Conservation (phyloP, 2,113 vertebrate genomes). For the Pterocles gutturalis region DNA sequence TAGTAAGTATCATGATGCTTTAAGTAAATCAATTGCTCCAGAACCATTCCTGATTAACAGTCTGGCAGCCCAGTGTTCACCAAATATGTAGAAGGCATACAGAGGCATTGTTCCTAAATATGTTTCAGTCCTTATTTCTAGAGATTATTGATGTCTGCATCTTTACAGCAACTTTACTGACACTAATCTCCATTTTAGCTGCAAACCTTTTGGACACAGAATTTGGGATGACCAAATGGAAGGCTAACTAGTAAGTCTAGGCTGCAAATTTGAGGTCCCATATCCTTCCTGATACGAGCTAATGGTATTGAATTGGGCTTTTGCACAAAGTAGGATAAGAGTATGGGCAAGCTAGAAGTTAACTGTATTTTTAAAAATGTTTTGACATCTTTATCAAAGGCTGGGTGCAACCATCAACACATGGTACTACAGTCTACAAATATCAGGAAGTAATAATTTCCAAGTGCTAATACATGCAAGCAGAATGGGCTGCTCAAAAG, state of each 20-base stretch:
- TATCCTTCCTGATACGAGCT: neutral
- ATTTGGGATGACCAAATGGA: neutral
- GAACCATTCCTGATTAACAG: neutral
- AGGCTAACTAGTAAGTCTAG: neutral
- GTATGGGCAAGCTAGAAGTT: neutral
- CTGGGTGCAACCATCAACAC: neutral
- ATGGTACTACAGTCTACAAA: neutral
- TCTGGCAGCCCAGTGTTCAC: neutral
- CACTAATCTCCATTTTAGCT: neutral
- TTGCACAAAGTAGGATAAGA: neutral
- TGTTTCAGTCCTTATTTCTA: neutral
- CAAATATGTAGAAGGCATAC: neutral
- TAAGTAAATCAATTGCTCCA: neutral
- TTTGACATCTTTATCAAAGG: neutral
- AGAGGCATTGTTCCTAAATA: neutral
- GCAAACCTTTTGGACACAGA: neutral
- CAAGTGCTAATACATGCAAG: neutral
- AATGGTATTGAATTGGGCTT: neutral
- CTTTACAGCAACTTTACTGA: neutral
- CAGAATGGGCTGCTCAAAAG: neutral
- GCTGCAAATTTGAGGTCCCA: neutral
- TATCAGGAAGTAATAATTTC: neutral
- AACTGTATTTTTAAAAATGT: neutral
- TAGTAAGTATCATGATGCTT: neutral
- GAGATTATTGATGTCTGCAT: neutral